Percentiles rank a stretch among this genome's conserved stretches.
phyloP scores from a whole-genome alignment of 2,888 invertebrate genomes.

The Drosophila bunnanda region DNA sequence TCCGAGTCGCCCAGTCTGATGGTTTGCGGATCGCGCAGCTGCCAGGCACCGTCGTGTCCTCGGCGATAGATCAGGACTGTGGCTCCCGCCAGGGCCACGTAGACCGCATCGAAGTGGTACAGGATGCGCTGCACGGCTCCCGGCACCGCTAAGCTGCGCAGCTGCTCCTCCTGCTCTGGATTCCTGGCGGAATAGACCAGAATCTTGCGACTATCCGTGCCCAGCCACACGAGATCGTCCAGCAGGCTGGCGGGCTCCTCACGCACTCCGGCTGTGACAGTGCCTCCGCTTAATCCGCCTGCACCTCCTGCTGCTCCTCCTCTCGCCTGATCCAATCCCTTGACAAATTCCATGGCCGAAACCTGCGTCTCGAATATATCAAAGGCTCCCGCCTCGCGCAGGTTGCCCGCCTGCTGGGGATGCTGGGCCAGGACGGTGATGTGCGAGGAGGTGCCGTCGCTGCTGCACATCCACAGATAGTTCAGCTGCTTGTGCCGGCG shows the following conservation, averaged over 20 bases:
- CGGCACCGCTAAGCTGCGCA: conserved; percentile 89
- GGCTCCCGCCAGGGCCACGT: conserved; percentile 93
- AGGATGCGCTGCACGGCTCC: conserved; percentile 91
- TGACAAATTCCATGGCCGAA: conserved; percentile 93
- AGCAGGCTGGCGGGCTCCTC: conserved; percentile 79
- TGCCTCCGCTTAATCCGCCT: conserved; percentile 40
- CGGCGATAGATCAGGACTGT: conserved; percentile 90
- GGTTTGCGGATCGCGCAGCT: conserved; percentile 89
- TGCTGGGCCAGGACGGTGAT: conserved; percentile 92
- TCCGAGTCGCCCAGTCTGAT: conserved; percentile 87
- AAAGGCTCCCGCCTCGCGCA: conserved; percentile 91
- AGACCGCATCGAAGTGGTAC: conserved; percentile 94
- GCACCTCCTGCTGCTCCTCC: background rate
- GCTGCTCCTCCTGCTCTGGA: conserved; percentile 92
- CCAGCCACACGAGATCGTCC: conserved; percentile 95
- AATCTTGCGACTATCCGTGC: conserved; percentile 92
- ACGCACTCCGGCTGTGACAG: conserved; percentile 63
- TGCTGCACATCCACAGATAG: conserved; percentile 95
- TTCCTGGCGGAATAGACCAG: conserved; percentile 93
- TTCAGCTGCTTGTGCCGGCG: conserved; percentile 90
- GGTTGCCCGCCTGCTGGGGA: conserved; percentile 89
- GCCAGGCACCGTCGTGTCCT: conserved; percentile 90
- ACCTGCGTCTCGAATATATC: conserved; percentile 92
- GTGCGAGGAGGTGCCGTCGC: conserved; percentile 91
- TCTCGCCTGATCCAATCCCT: conserved; percentile 86